Base-by-base conservation (phyloP, 2,888 invertebrate genomes). In the Aleiodes testaceus region DNA sequence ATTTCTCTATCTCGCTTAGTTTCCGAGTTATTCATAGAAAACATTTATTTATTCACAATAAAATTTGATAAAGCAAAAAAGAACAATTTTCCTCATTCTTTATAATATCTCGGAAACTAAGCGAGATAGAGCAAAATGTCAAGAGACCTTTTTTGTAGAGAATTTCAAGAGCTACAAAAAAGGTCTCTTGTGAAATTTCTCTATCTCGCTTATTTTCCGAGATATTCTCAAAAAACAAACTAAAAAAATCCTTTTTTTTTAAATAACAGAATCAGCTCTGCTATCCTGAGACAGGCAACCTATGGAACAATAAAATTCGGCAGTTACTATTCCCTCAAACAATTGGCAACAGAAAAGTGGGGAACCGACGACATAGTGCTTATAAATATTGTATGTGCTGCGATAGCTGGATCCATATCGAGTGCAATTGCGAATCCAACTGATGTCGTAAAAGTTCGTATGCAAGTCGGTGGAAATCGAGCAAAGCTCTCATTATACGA, bases 221-320 rank as follows among this genome's bases (percentile, higher is more conserved):
- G 2, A 18, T 22, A 52, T 11, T 7, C 2, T 7, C 4, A 22
- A 14, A 55, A 12, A 26, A 22, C 2, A 22, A 22, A 22, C 4
- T 12, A 16, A 30, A 67, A 47, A 22, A 26, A 26, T 45, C 59
- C n/a, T 55, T 63, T 69, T 47, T 55, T 59, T 69, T 70, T 64
- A 64, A 66, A 66, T 67, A 85, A 12, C 88, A 97, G 97, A 66
- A 95, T 98, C 84, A 94, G 94, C 91, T 97, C 97, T 65, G 97
- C 98, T 52, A 93, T 98, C 66, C 89, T 98, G 70, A 91, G 97
- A 2, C 98, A 98, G 88, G 95, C 97, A 36, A 97, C 96, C 47
- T 98, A 98, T 89, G 98, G 98, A 79, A 97, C 97, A 44, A 96
- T 98, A 75, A 98, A 98, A 89, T 97, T 98, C 86, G 98, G 98